Evolutionary conservation across 2,113 vertebrate species (phyloP).

Genomic region (Sylvia atricapilla): DNA sequence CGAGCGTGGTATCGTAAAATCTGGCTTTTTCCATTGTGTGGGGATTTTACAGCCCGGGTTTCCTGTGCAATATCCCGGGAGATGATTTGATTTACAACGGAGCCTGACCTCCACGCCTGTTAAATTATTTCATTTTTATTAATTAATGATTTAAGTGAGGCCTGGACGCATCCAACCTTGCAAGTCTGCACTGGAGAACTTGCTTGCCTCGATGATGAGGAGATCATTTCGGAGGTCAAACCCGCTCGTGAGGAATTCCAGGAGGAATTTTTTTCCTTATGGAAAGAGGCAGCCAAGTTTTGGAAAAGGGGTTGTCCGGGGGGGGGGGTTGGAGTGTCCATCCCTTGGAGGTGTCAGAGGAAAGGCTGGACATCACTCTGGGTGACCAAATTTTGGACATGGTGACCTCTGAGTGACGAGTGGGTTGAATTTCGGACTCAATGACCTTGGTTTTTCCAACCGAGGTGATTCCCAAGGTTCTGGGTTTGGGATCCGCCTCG

Average conservation of each 20-base stretch:
- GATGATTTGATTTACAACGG: neutral
- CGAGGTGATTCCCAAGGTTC: rapidly evolving
- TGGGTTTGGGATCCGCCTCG: neutral
- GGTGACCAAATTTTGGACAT: neutral
- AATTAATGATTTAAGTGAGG: neutral
- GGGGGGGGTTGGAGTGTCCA: neutral
- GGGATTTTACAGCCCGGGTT: neutral
- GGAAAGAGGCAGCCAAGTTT: too few species aligned
- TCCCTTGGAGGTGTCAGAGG: neutral
- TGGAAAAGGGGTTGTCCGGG: neutral
- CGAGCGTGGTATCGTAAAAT: neutral
- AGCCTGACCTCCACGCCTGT: neutral
- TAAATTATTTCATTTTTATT: neutral
- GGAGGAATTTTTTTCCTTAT: neutral
- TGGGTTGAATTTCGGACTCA: too few species aligned
- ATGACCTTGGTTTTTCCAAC: neutral
- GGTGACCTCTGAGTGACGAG: too few species aligned
- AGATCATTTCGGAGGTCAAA: neutral
- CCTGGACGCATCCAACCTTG: neutral
- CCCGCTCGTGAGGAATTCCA: neutral
- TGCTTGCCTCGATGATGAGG: too few species aligned
- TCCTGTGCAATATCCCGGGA: neutral
- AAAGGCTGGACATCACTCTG: neutral
- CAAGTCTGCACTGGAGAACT: neutral
- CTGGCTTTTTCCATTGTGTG: neutral